phyloP scores from a whole-genome alignment of 2,888 invertebrate species.

The Corbicula japonica region DNA sequence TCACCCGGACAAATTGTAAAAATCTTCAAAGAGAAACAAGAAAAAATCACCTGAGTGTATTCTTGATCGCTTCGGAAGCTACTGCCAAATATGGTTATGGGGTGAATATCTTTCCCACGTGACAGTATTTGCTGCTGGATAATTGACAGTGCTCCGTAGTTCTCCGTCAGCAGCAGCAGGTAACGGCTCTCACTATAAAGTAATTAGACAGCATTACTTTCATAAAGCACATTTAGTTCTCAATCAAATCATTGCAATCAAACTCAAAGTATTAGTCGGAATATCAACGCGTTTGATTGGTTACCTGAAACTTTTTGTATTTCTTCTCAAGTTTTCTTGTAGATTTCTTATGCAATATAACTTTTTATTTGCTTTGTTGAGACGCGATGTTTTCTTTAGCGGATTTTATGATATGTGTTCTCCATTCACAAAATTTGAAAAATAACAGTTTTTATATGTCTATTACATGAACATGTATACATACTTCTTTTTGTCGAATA shows the following conservation, averaged over 20 bases:
- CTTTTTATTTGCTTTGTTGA: neutral
- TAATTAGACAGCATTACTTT: neutral
- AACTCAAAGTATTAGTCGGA: neutral
- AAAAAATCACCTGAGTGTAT: slow-evolving; percentile 78
- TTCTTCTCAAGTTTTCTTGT: neutral
- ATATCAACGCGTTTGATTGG: neutral
- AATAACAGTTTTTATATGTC: neutral
- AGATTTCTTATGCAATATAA: neutral
- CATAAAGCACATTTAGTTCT: neutral
- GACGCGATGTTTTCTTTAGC: neutral
- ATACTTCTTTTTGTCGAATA: slow-evolving; percentile 59
- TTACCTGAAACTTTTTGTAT: neutral
- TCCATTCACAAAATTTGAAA: neutral
- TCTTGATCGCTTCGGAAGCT: slow-evolving; percentile 84
- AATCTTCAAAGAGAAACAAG: neutral
- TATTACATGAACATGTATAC: neutral
- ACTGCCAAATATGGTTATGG: slow-evolving; percentile 82
- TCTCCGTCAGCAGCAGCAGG: slow-evolving; percentile 83
- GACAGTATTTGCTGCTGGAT: slow-evolving; percentile 80
- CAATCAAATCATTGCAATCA: neutral
- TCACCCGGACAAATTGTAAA: neutral
- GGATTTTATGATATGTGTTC: neutral
- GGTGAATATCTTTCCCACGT: slow-evolving; percentile 48
- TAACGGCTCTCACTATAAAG: slow-evolving; percentile 82
- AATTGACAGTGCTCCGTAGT: slow-evolving; percentile 82